Evolutionary conservation across 1,140 invertebrate genomes (phyloP).

Genomic region (Teleogryllus occipitalis): DNA sequence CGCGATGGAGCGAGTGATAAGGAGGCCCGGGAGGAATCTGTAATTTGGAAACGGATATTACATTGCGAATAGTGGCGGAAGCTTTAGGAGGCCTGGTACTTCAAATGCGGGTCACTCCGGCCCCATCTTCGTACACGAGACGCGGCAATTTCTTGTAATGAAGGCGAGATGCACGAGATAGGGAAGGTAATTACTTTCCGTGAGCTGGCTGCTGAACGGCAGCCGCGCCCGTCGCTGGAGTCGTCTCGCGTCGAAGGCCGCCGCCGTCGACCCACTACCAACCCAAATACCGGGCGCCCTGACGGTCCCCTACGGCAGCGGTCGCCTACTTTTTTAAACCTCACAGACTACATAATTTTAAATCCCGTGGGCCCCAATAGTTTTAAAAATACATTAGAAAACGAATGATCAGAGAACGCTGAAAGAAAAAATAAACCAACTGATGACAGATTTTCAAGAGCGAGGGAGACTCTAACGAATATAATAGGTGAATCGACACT

Average conservation of each 20-base stretch:
- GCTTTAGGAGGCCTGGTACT: neutral
- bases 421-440: too few relatives aligned
- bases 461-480: too few relatives aligned
- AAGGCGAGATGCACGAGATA: neutral
- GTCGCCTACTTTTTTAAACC: too few relatives aligned
- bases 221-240: neutral
- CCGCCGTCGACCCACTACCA: neutral
- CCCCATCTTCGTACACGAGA: neutral
- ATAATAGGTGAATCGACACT: too few relatives aligned
- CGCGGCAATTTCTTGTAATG: neutral
- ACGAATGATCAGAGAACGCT: too few relatives aligned
- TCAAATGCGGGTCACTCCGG: neutral
- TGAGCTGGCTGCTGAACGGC: neutral
- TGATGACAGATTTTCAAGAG: too few relatives aligned
- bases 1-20: neutral
- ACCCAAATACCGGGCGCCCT: neutral
- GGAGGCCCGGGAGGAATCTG: neutral
- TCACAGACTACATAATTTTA: too few relatives aligned
- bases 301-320: too few relatives aligned
- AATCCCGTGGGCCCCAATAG: too few relatives aligned
- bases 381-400: too few relatives aligned
- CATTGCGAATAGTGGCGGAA: neutral
- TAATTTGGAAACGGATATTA: conserved; percentile 5
- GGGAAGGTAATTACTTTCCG: neutral
- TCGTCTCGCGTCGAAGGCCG: neutral